Percentiles rank a stretch among this genome's conserved stretches.
Conservation (phyloP, 2,888 invertebrate genomes). For the Nebria salina region DNA sequence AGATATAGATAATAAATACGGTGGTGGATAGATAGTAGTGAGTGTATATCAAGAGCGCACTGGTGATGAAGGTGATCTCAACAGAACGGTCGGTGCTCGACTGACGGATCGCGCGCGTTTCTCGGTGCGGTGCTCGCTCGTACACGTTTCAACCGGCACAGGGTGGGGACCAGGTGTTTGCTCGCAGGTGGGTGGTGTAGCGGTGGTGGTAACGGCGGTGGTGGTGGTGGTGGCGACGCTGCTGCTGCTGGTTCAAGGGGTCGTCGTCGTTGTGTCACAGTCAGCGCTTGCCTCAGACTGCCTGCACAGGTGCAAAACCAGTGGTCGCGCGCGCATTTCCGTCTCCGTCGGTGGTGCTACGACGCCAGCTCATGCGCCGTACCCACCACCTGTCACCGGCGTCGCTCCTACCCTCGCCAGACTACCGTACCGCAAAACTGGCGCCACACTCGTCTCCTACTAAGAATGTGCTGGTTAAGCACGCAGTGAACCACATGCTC, state of each 20-base stretch:
- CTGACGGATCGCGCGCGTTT: conserved; percentile 52
- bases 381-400: conserved; percentile 25
- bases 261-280: conserved; percentile 62
- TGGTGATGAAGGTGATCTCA: conserved; percentile 49
- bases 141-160: conserved; percentile 54
- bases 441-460: not conserved
- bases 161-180: conserved; percentile 63
- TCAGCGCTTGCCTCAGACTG: conserved; percentile 63
- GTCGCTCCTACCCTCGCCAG: not conserved
- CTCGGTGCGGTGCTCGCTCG: conserved; percentile 36
- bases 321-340: conserved; percentile 52
- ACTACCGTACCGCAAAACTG: not conserved
- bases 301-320: conserved; percentile 61
- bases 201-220: conserved; percentile 71
- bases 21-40: not conserved
- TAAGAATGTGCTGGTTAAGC: not conserved
- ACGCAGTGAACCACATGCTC: conserved; percentile 2
- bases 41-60: conserved; percentile 22
- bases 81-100: conserved; percentile 57
- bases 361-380: conserved; percentile 44
- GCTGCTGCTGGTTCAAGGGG: conserved; percentile 66
- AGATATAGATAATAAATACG: not conserved
- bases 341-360: conserved; percentile 37
- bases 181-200: conserved; percentile 72
- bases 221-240: conserved; percentile 67